Evolutionary conservation across 2,113 vertebrate species (phyloP).

Genomic region (Brachionichthys hirsutus): DNA sequence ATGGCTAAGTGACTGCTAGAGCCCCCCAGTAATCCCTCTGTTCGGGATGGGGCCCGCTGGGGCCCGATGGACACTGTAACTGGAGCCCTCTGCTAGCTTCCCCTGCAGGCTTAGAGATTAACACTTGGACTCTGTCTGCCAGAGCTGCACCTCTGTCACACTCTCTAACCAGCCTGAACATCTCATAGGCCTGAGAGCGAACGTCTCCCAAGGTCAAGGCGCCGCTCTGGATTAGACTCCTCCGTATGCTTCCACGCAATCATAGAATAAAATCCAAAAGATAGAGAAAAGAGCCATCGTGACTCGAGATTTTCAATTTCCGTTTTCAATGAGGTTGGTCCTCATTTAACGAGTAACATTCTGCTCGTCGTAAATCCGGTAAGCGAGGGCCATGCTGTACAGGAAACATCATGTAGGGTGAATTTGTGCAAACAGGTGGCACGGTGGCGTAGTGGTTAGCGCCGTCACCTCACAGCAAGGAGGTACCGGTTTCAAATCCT

Average conservation of each 20-base stretch:
- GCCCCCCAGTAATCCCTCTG: constrained; percentile 66
- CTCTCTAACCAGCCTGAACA: constrained; percentile 43
- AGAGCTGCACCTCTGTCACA: constrained; percentile 76
- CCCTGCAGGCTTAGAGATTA: constrained; percentile 87
- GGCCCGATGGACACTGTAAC: constrained; percentile 90
- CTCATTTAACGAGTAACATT: too few relatives aligned
- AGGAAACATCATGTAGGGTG: too few relatives aligned
- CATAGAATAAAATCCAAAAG: too few relatives aligned
- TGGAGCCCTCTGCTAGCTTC: constrained; percentile 85
- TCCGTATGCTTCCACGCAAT: not conserved
- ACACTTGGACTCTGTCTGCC: constrained; percentile 83
- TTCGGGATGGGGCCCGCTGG: constrained; percentile 61
- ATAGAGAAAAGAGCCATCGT: too few relatives aligned
- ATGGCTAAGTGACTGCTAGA: constrained; percentile 66
- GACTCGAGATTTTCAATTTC: too few relatives aligned
- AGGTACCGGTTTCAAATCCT: too few relatives aligned
- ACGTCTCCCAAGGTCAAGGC: constrained; percentile 3
- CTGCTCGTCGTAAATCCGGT: too few relatives aligned
- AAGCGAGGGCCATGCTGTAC: too few relatives aligned
- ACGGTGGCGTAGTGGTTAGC: too few relatives aligned
- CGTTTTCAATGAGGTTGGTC: too few relatives aligned
- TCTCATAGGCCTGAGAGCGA: constrained; percentile 26
- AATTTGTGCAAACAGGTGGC: too few relatives aligned
- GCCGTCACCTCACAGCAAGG: too few relatives aligned
- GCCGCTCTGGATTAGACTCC: not conserved